Base-by-base conservation (phyloP, 2,888 invertebrate species). In the Cheilosia grossa region DNA sequence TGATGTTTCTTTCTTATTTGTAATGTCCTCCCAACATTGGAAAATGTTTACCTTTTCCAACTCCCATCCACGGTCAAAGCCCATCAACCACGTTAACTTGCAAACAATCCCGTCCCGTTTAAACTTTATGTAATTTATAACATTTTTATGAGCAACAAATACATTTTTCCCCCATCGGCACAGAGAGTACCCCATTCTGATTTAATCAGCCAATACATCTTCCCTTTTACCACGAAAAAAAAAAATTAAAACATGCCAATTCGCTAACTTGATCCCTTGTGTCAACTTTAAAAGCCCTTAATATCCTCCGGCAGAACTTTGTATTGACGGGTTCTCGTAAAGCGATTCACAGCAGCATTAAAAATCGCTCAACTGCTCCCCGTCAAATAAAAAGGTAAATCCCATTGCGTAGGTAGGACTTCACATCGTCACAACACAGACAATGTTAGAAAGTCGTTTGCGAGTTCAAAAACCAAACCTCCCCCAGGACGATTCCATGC, bases 301-400 rank as follows among this genome's bases (percentile, higher is more conserved):
- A 69, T 37, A 30, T 51, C 58, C 63, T 24, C 24, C 7, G 44
- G 27, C 33, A 21, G 6, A 19, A 19, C 19, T 49, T 40, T 15
- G 27, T 19, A 64, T 33, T 58, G 27, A 17, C 13, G 13, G 7
- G 3, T 40, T 6, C 42, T 27, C 44, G 37, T 27, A 33, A 17
- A 27, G 49, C 64, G 61, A 78, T 78, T 78, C 61, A 37, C 78
- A 49, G 40, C 19, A 19, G 63, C 78, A 78, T 78, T 78, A 78
- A 78, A 78, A 70, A 63, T 40, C 78, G 69, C 56, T 78, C 49
- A 70, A 61, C 51, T 40, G 37, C 42, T 78, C 24, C 21, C 15
- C 44, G 42, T 61, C 24, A 47, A 66, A 66, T 67, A 66, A 66
- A 75, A 75, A 44, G 13, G 21, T 47, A 42, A 27, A 42, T 30